phyloP scores from a whole-genome alignment of 2,797 vertebrate species.

The Cryptoprocta ferox region DNA sequence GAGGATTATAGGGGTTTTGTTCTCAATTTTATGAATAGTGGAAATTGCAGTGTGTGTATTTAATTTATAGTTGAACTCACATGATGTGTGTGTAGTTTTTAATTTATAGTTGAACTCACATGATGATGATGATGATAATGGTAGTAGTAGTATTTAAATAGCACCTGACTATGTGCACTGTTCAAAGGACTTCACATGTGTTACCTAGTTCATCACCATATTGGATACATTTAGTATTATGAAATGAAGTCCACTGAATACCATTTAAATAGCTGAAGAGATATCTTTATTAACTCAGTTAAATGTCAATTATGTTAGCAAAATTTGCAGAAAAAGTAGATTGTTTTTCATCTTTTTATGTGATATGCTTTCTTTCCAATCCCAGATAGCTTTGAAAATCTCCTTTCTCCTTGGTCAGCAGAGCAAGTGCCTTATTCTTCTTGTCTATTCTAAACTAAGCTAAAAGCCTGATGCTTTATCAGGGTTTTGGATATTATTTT shows the following conservation, averaged over 20 bases:
- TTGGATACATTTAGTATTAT: constrained; percentile 11
- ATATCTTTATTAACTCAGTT: constrained; percentile 21
- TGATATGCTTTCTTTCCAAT: not conserved
- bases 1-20: not conserved
- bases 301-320: constrained; percentile 3
- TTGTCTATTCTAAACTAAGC: constrained; percentile 15
- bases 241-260: constrained; percentile 13
- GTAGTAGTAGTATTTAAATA: not conserved
- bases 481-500: constrained; percentile 46
- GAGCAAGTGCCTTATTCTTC: not conserved
- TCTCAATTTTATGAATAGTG: constrained; percentile 15
- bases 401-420: not conserved
- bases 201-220: not conserved
- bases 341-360: constrained; percentile 44
- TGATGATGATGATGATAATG: not conserved
- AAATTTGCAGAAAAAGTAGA: constrained; percentile 38
- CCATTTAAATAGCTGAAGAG: not conserved
- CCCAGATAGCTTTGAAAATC: constrained; percentile 21
- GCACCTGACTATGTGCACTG: not conserved
- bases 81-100: not conserved
- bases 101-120: not conserved
- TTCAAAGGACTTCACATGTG: not conserved
- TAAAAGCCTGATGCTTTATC: not conserved
- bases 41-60: not conserved
- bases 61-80: not conserved